These are phyloP conservation scores for Suncus etruscus DNA, from an alignment of 2,113 vertebrate species.

Conservation along the genomic window DNA sequence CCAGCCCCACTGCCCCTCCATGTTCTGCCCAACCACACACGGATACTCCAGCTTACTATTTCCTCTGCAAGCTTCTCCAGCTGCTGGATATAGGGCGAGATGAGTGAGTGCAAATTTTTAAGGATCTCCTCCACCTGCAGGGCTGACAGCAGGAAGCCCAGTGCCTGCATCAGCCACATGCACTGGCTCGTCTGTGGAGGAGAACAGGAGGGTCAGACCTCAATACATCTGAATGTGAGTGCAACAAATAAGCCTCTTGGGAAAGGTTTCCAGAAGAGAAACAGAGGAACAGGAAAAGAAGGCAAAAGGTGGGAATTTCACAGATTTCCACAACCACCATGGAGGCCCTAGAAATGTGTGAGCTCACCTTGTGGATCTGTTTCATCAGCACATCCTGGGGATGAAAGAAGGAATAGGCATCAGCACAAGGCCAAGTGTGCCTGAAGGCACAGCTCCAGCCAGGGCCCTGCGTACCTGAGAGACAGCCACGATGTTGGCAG, in stretches of 20 bases:
- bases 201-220: conserved; percentile 71
- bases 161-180: conserved; percentile 99
- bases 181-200: conserved; percentile 96
- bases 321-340: background rate
- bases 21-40: background rate
- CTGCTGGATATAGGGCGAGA: conserved; percentile 99
- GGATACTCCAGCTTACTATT: conserved; percentile 86
- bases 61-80: conserved; percentile 98
- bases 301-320: background rate
- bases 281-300: background rate
- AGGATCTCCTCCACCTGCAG: conserved; percentile 98
- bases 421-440: background rate
- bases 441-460: accelerated
- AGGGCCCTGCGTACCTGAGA: conserved; percentile 92
- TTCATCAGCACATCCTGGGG: conserved; percentile 98
- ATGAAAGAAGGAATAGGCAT: conserved; percentile 44
- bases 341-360: conserved; percentile 46
- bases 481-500: conserved; percentile 97
- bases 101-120: conserved; percentile 97
- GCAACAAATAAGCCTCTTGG: background rate
- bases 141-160: conserved; percentile 98
- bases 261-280: conserved; percentile 30
- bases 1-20: background rate
- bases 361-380: conserved; percentile 98
- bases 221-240: background rate